Conservation (phyloP, 2,888 invertebrate genomes). For the Bugula neritina region DNA sequence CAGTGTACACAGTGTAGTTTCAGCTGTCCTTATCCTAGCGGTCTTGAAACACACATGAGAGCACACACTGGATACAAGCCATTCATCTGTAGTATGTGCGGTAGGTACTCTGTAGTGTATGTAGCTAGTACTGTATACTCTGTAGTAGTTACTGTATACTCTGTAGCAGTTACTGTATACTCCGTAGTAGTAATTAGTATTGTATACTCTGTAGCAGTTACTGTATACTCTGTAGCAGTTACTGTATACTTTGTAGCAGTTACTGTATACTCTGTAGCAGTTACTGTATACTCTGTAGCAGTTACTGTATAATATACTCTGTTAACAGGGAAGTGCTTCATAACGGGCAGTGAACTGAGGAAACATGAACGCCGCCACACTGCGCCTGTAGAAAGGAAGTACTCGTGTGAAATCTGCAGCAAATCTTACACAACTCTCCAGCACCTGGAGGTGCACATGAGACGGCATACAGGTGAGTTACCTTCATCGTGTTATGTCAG, state of each 20-base stretch:
- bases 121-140: too few species aligned
- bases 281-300: too few species aligned
- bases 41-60: not conserved
- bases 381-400: not conserved
- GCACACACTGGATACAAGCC: slow-evolving; percentile 13
- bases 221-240: too few species aligned
- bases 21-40: not conserved
- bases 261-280: too few species aligned
- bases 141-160: too few species aligned
- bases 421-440: not conserved
- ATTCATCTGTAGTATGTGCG: slow-evolving; percentile 23
- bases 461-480: slow-evolving; percentile 1
- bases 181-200: too few species aligned
- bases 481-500: too few species aligned
- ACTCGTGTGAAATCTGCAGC: not conserved
- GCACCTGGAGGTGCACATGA: slow-evolving; percentile 16
- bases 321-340: slow-evolving; percentile 2
- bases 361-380: slow-evolving; percentile 14
- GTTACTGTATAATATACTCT: too few species aligned
- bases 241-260: too few species aligned
- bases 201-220: too few species aligned
- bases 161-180: too few species aligned
- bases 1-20: slow-evolving; percentile 7
- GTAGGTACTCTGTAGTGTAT: not conserved
- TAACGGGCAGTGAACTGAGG: slow-evolving; percentile 8